Percentiles rank a stretch among this genome's conserved stretches.
Evolutionary conservation across 2,797 vertebrate species (phyloP).

Genomic region (Botia kubotai): DNA sequence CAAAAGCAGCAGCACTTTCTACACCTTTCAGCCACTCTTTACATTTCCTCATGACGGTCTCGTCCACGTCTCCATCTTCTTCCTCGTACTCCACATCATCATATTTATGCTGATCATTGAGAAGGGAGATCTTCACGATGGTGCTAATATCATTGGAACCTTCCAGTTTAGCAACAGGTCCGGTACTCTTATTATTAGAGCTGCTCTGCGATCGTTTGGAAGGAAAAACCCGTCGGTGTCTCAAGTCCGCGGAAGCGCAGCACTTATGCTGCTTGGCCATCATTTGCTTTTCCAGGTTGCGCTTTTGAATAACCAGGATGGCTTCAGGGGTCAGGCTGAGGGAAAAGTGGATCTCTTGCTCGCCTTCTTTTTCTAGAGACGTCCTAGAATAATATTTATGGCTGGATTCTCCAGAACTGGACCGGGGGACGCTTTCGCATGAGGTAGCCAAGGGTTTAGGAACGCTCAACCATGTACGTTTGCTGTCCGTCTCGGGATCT

Average conservation of each 20-base stretch:
- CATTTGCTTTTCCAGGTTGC: constrained; percentile 84
- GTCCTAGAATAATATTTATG: constrained; percentile 67
- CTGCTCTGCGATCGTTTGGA: constrained; percentile 75
- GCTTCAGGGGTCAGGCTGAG: constrained; percentile 86
- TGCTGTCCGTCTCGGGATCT: constrained; percentile 70
- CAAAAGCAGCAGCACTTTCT: constrained; percentile 84
- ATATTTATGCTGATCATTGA: constrained; percentile 89
- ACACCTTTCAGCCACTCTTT: constrained; percentile 95
- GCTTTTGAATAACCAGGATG: constrained; percentile 83
- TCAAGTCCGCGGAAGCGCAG: constrained; percentile 75
- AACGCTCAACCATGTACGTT: constrained; percentile 69
- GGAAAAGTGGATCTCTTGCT: constrained; percentile 79
- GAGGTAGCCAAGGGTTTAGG: constrained; percentile 72
- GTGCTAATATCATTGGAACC: constrained; percentile 78
- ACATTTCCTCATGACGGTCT: constrained; percentile 89
- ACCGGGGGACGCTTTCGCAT: constrained; percentile 72
- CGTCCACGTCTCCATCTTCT: constrained; percentile 83
- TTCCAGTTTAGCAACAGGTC: constrained; percentile 66
- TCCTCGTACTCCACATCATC: constrained; percentile 94
- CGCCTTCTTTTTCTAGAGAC: constrained; percentile 65
- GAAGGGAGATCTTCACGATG: constrained; percentile 86
- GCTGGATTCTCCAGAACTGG: constrained; percentile 75
- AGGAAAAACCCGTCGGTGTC: constrained; percentile 74
- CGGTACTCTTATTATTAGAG: constrained; percentile 65
- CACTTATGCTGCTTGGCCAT: constrained; percentile 82